phyloP scores from a whole-genome alignment of 2,113 vertebrate genomes.

The Petrocephalus microphthalmus region DNA sequence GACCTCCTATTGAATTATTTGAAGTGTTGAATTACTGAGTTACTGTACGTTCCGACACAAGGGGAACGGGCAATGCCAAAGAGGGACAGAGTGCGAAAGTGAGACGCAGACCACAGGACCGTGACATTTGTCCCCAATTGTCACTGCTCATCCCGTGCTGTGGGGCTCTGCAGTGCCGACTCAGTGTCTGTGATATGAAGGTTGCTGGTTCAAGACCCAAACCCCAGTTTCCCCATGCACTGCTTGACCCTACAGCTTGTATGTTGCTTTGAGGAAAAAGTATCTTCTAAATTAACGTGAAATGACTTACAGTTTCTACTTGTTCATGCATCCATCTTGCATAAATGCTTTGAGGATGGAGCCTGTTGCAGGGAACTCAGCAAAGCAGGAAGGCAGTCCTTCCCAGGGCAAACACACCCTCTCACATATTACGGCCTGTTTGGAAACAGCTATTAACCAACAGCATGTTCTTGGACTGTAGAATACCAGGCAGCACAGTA shows the following conservation, averaged over 20 bases:
- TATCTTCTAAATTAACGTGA: background rate
- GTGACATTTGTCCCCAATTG: background rate
- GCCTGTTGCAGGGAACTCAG: background rate
- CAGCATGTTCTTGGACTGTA: background rate
- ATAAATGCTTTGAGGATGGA: background rate
- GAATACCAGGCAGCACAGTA: background rate
- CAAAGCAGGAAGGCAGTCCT: background rate
- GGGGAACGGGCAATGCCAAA: background rate
- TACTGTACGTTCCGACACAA: background rate
- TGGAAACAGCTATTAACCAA: background rate
- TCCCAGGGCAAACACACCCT: background rate
- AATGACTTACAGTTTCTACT: background rate
- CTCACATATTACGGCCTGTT: background rate
- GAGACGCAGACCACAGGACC: background rate
- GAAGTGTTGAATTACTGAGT: background rate
- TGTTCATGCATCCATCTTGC: background rate
- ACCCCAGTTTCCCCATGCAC: background rate
- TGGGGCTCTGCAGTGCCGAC: background rate
- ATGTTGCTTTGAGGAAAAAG: background rate
- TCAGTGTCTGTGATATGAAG: background rate
- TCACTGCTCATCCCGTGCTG: background rate
- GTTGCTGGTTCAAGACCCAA: background rate
- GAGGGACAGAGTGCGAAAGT: background rate
- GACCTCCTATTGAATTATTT: conserved; percentile 55
- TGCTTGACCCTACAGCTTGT: background rate